A percentile compares a stretch with the other conserved stretches of the same genome.
These are phyloP conservation scores for Bombyx huttoni DNA, from an alignment of 2,888 invertebrate species.

Conservation along the genomic window DNA sequence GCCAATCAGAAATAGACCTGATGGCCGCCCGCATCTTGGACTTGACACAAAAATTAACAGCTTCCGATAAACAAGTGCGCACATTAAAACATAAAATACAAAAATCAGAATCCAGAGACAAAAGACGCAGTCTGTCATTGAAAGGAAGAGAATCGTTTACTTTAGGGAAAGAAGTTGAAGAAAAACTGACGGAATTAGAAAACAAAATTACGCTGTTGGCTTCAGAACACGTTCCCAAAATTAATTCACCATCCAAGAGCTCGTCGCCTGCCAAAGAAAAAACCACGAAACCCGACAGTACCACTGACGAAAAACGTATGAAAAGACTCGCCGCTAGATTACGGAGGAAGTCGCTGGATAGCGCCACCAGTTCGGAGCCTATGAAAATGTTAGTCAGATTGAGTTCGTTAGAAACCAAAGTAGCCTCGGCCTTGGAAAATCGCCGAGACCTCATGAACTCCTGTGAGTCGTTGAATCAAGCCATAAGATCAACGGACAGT, in stretches of 20 bases:
- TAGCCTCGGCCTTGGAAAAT: slow-evolving; percentile 72
- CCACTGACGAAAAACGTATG: slow-evolving; percentile 61
- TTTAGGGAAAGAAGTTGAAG: slow-evolving; percentile 87
- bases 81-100: slow-evolving; percentile 84
- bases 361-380: slow-evolving; percentile 83
- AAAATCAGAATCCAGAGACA: slow-evolving; percentile 82
- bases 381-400: slow-evolving; percentile 85
- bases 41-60: slow-evolving; percentile 83
- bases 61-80: slow-evolving; percentile 86
- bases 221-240: slow-evolving; percentile 50
- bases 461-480: slow-evolving; percentile 69
- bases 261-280: slow-evolving; percentile 69
- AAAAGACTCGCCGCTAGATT: slow-evolving; percentile 71
- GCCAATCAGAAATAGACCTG: slow-evolving; percentile 80
- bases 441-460: slow-evolving; percentile 65
- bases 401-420: slow-evolving; percentile 83
- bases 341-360: slow-evolving; percentile 83
- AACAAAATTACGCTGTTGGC: slow-evolving; percentile 81
- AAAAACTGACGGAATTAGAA: slow-evolving; percentile 86
- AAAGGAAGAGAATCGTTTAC: slow-evolving; percentile 87
- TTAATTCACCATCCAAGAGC: slow-evolving; percentile 66
- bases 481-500: slow-evolving; percentile 48
- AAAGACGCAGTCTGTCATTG: slow-evolving; percentile 84
- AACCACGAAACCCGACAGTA: slow-evolving; percentile 59
- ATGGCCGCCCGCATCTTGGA: slow-evolving; percentile 89